Conservation (phyloP, 2,113 vertebrate genomes). For the Ictalurus punctatus region DNA sequence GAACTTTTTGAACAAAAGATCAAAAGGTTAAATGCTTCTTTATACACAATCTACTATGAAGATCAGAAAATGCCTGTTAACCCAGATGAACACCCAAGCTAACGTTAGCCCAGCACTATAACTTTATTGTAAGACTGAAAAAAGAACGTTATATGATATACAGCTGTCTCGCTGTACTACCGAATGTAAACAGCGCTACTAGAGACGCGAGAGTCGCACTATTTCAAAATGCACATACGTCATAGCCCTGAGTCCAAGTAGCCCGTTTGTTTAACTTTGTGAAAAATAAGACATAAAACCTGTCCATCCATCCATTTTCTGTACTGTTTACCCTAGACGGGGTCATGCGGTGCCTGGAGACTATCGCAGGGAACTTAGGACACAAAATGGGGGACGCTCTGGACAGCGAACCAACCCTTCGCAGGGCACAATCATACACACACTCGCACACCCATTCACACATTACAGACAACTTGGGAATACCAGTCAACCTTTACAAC, state of each 20-base stretch:
- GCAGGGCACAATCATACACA: no score
- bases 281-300: not conserved
- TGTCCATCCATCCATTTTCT: not conserved
- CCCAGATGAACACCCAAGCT: not conserved
- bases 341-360: no score
- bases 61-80: not conserved
- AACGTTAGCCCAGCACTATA: not conserved
- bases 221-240: not conserved
- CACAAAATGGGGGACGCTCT: no score
- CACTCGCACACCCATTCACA: no score
- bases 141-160: not conserved
- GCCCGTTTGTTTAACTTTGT: not conserved
- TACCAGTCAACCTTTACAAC: no score
- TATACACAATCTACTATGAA: not conserved
- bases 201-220: not conserved
- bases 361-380: no score
- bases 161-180: not conserved
- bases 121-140: not conserved
- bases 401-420: no score
- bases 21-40: not conserved
- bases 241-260: not conserved
- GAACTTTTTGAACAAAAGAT: no score
- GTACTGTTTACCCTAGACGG: no score
- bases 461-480: no score
- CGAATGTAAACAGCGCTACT: not conserved